Base-by-base conservation (phyloP, 1,140 invertebrate species). In the Megalonaias nervosa region DNA sequence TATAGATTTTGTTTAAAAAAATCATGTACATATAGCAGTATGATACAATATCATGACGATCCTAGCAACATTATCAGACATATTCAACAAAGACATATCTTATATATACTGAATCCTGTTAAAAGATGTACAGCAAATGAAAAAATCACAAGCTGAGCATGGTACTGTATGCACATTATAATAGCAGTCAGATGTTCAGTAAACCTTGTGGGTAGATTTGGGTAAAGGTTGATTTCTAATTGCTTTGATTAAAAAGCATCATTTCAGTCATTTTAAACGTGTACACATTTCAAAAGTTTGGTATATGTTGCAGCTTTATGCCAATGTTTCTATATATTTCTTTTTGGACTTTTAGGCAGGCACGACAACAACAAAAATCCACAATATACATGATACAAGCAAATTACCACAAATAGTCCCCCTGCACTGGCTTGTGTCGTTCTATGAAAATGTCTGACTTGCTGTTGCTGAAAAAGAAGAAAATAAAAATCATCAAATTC, bases 341-440 rank as follows among this genome's bases (percentile, higher is more conserved):
- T 1, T 61, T 71, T 13, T 21, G 15, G n/a, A 38, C 0, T 48
- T 16, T 17, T 60, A n/a, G 59, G 14, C 1, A 59, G 21, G 14
- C 55, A 21, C 9, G 61, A 16, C 19, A 64, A 31, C 17, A 19
- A 19, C 26, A 23, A 48, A 6, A 38, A 15, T 6, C 19, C 11
- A 13, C 14, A 64, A 71, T 12, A 17, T 0, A 3, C 9, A 60
- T 15, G 67, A 69, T 59, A 81, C 61, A 15, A 21, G 62, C 56
- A 67, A 80, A 84, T 87, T 80, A 89, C 87, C 81, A 91, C 89
- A 89, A 91, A 91, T n/a, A 91, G 81, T 59, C 85, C 84, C 61
- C 88, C 89, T 81, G 89, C 89, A 69, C 74, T 82, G 60, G 71
- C 66, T 75, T 83, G 71, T n/a, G 83, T 56, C 15, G 81, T 69